Evolutionary conservation across 2,888 invertebrate species (phyloP).

Genomic region (Strigamia transsilvanica): DNA sequence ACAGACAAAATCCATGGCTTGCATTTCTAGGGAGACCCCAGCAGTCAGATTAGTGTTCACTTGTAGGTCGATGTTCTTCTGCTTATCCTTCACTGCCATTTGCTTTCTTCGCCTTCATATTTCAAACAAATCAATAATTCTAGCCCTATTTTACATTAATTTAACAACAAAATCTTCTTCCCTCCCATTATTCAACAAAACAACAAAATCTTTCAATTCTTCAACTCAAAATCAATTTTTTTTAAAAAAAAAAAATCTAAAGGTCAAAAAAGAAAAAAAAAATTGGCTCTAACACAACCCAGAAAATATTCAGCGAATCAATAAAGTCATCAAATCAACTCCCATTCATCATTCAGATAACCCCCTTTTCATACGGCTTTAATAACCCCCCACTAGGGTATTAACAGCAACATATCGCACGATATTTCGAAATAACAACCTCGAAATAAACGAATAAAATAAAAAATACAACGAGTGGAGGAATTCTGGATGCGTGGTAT

Average conservation of each 20-base stretch:
- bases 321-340: conserved; percentile 43
- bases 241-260: not conserved
- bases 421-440: not conserved
- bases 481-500: not conserved
- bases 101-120: not conserved
- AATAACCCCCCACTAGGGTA: not conserved
- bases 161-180: not conserved
- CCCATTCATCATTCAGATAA: conserved; percentile 10
- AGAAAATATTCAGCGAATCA: conserved; percentile 22
- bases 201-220: not conserved
- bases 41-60: conserved; percentile 14
- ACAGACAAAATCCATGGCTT: conserved; percentile 21
- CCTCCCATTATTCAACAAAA: not conserved
- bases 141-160: not conserved
- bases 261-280: conserved; percentile 6
- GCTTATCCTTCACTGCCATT: conserved; percentile 27
- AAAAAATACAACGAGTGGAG: not conserved
- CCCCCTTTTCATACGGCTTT: conserved; percentile 10
- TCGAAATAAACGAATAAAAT: not conserved
- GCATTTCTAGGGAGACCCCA: conserved; percentile 5
- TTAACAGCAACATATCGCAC: not conserved
- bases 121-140: conserved; percentile 9
- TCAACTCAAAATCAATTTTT: not conserved
- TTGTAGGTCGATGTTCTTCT: conserved; percentile 27
- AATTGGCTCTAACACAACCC: not conserved